Evolutionary conservation across 2,888 invertebrate species (phyloP).

Genomic region (Phragmatobia fuliginosa): DNA sequence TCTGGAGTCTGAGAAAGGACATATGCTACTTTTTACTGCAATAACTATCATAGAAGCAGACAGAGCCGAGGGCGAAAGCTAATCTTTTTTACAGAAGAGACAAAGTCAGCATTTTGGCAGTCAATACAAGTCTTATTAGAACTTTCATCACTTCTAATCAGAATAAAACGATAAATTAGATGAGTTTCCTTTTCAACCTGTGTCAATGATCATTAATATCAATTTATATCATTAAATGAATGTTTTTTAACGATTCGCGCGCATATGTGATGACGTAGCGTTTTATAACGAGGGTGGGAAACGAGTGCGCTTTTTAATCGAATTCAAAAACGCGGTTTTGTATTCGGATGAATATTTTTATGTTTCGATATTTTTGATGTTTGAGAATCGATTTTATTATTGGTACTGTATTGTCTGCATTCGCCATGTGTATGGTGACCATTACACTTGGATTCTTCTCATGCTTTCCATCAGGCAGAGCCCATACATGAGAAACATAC

Average conservation of each 20-base stretch:
- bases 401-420: no score
- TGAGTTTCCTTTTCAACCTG: constrained; percentile 46
- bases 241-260: constrained; percentile 39
- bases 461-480: no score
- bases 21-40: no score
- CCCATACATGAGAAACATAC: no score
- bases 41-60: no score
- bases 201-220: constrained; percentile 53
- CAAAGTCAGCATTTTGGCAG: not conserved
- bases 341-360: not conserved
- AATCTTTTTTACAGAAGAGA: no score
- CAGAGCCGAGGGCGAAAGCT: no score
- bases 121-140: constrained; percentile 14
- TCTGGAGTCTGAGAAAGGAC: no score
- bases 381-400: not conserved
- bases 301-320: not conserved
- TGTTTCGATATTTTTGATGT: not conserved
- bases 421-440: no score
- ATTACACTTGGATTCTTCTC: no score
- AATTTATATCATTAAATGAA: constrained; percentile 38
- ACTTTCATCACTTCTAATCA: constrained; percentile 10
- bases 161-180: constrained; percentile 21
- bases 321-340: not conserved
- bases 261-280: constrained; percentile 41
- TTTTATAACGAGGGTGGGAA: constrained; percentile 24